Base-by-base conservation (phyloP, 2,888 invertebrate species). In the Lochmaea capreae region DNA sequence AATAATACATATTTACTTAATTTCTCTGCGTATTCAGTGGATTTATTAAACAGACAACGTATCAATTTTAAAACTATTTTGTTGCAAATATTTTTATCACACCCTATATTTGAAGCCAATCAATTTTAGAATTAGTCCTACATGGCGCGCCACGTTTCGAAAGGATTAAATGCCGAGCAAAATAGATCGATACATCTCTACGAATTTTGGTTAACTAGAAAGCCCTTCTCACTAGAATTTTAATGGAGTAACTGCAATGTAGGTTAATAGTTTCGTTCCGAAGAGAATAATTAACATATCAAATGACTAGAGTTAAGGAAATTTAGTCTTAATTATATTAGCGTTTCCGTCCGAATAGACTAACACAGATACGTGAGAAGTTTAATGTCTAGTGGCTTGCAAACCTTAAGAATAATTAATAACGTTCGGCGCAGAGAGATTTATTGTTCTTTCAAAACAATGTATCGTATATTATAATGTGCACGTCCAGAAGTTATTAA, bases 261-360 rank as follows among this genome's bases (percentile, higher is more conserved):
- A 63, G 62, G 62, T 63, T 63, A 63, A 63, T 63, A 63, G 62
- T 63, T 63, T 42, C 42, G 42, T 63, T 63, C 43, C 62, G 43
- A 63, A 63, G 62, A 63, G 62, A 63, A 63, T 63, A 63, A 63
- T 63, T 63, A 63, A 63, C 62, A 63, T 63, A 63, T 63, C 43
- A 63, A 63, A 63, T 46, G 62, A 43, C 43, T 63, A 43, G 62
- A 63, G 62, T 63, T 62, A n/a, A 63, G 62, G 62, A 63, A 63
- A 63, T 63, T 63, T 63, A 43, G 43, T 43, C 43, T 63, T 63
- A 43, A 63, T 63, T 63, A 63, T 63, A 63, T 63, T 43, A 63
- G 9, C 43, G 16, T 43, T 63, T 63, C 62, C 62, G 62, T 39
- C 61, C 61, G 61, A 61, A 39, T 33, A 42, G 42, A 61, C 42